Base-by-base conservation (phyloP, 1,140 invertebrate species). In the Drosophila seguyi region DNA sequence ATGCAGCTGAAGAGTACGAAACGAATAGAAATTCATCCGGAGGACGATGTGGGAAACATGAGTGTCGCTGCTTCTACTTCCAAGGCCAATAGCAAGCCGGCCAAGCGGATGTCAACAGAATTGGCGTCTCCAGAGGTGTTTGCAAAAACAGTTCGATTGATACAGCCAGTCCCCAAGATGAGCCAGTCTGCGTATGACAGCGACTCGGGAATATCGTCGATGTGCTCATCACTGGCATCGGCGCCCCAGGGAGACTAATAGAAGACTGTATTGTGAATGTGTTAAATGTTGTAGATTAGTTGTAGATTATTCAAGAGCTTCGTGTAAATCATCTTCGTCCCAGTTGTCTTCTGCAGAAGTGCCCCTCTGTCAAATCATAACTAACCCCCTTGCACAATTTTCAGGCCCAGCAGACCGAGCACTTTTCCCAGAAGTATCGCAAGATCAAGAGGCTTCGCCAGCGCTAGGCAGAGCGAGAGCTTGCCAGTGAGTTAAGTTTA, bases 201-300 rank as follows among this genome's bases (percentile, higher is more conserved):
- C 25, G 85, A 88, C 34, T 88, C 85, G 18, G 85, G 84, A 16
- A 88, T 87, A 55, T 87, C 83, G 20, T 86, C 83, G 11, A 52
- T 87, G 86, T 34, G 50, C 41, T 59, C 76, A 8, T 82, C 78
- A 38, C 20, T 34, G 50, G 34, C 61, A 38, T 61, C 38, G 10
- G 59, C 44, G 31, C 7, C 31, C 18, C 50, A 58, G 31, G 39
- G n/a, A 16, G 36, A 38, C 14, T 31, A 52, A 27, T 60, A 82
- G 41, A 53, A n/a, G 13, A 47, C 14, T 34, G 13, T 52, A 1
- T 20, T 36, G 16, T 22, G 13, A 39, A 22, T 60, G 48, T 53
- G n/a, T 39, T 53, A 7, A 25, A 34, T 53, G 31, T 18, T 31
- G 11, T 39, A 36, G 59, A 10, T 50, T 52, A 39, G 22, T 2